These are phyloP conservation scores for Ditula angustiorana DNA, from an alignment of 2,888 invertebrate genomes.

Conservation along the genomic window DNA sequence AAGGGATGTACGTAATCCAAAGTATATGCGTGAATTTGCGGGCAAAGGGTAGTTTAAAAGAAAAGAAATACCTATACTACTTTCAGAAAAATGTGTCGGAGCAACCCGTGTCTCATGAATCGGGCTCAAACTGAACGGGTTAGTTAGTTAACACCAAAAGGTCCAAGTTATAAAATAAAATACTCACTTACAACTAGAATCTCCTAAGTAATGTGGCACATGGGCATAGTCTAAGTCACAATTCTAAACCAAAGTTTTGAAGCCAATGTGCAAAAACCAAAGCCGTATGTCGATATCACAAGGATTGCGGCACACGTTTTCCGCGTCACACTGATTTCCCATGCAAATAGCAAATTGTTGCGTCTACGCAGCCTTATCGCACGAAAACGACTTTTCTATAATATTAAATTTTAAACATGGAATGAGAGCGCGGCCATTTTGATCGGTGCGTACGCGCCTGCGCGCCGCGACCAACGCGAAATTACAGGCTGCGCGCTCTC, in stretches of 20 bases:
- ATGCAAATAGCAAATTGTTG: conserved; percentile 52
- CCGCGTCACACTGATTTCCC: conserved; percentile 57
- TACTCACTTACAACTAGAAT: conserved; percentile 73
- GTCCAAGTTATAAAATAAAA: conserved; percentile 50
- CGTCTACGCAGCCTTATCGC: conserved; percentile 57
- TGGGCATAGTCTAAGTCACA: conserved; percentile 67
- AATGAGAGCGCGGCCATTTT: conserved; percentile 74
- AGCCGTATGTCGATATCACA: conserved; percentile 63
- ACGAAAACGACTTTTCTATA: conserved; percentile 50
- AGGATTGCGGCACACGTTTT: conserved; percentile 49
- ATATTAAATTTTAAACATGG: conserved; percentile 61
- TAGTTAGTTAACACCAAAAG: background rate
- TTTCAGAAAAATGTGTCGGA: too few relatives aligned
- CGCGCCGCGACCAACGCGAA: conserved; percentile 83
- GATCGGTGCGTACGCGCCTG: conserved; percentile 81
- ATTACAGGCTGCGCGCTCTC: conserved; percentile 79
- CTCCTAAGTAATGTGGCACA: conserved; percentile 68
- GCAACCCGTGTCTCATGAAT: too few relatives aligned
- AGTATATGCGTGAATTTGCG: too few relatives aligned
- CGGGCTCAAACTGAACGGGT: background rate
- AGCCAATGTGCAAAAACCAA: conserved; percentile 67
- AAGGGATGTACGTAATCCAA: too few relatives aligned
- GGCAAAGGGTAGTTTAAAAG: too few relatives aligned
- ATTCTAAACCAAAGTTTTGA: conserved; percentile 67
- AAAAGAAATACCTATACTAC: too few relatives aligned